These are phyloP conservation scores for Sorex fumeus DNA, from an alignment of 2,113 vertebrate genomes.

Conservation along the genomic window DNA sequence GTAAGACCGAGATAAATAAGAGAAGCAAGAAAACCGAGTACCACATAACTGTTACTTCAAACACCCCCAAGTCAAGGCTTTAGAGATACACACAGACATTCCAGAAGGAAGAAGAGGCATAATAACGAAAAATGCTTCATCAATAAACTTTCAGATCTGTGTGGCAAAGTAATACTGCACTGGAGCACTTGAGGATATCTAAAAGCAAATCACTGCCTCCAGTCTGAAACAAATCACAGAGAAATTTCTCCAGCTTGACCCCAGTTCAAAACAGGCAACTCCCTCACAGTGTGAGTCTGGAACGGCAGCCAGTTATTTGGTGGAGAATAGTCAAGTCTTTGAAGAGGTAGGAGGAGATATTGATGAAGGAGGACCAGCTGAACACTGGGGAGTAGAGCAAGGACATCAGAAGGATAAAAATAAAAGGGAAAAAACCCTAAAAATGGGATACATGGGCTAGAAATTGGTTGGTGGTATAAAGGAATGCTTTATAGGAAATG, in stretches of 20 bases:
- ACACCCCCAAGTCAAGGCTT: neutral
- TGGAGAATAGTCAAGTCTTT: neutral
- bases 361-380: neutral
- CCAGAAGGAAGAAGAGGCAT: neutral
- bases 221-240: conserved; percentile 11
- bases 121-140: conserved; percentile 13
- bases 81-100: conserved; percentile 1
- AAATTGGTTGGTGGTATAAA: conserved; percentile 18
- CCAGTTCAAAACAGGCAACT: neutral
- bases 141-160: conserved; percentile 20
- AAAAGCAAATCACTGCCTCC: neutral
- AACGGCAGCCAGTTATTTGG: neutral
- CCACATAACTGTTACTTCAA: conserved; percentile 10
- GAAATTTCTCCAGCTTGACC: conserved; percentile 36
- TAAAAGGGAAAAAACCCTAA: neutral
- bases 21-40: conserved; percentile 30
- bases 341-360: neutral
- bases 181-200: neutral
- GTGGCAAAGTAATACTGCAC: neutral
- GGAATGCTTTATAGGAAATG: neutral
- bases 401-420: neutral
- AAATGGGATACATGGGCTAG: neutral
- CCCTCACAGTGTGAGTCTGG: neutral
- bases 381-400: neutral
- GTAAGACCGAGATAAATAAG: neutral